Conservation (phyloP, 2,888 invertebrate species). For the Pyrgus malvae region DNA sequence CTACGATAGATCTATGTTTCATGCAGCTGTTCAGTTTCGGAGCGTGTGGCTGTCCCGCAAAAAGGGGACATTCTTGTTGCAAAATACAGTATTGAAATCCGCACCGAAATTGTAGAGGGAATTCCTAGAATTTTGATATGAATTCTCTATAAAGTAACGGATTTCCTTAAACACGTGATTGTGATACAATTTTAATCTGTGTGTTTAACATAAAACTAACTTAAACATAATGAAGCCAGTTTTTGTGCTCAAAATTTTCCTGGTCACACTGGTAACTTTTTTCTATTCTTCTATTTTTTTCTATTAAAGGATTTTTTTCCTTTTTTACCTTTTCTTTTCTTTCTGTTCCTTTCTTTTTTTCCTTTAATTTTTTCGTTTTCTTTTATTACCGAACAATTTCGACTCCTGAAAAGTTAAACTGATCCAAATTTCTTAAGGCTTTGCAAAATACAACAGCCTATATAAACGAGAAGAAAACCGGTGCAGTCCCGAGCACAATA, state of each 20-base stretch:
- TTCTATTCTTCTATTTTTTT: too few species aligned
- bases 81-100: not conserved
- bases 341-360: too few species aligned
- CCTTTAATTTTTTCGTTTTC: too few species aligned
- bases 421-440: not conserved
- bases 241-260: too few species aligned
- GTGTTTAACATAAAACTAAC: too few species aligned
- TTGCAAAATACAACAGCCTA: not conserved
- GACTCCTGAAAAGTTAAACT: not conserved
- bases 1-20: not conserved
- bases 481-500: slow-evolving; percentile 1
- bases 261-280: too few species aligned
- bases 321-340: too few species aligned
- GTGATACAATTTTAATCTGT: too few species aligned
- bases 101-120: not conserved
- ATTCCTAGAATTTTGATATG: not conserved
- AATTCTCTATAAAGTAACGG: not conserved
- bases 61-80: not conserved
- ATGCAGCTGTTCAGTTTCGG: not conserved
- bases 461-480: not conserved
- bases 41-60: not conserved
- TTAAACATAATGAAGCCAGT: too few species aligned
- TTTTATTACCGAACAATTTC: too few species aligned
- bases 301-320: too few species aligned
- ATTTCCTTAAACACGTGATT: not conserved